phyloP scores from a whole-genome alignment of 2,888 invertebrate species.

The Watsonalla binaria region DNA sequence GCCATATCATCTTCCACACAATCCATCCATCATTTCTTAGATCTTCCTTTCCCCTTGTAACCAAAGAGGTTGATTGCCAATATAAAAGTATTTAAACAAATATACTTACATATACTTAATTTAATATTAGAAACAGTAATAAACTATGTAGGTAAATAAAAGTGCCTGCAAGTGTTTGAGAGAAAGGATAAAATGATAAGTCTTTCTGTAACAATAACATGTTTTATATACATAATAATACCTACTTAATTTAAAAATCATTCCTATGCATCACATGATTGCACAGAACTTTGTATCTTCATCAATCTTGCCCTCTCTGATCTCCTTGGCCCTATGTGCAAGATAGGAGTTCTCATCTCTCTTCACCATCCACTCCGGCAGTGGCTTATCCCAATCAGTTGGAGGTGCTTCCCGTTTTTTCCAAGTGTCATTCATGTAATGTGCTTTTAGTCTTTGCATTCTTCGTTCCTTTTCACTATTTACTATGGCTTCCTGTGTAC shows the following conservation, averaged over 20 bases:
- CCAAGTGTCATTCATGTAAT: conserved; percentile 89
- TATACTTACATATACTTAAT: no score
- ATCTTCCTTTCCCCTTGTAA: no score
- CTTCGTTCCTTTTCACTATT: conserved; percentile 84
- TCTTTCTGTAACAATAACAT: conserved; percentile 5
- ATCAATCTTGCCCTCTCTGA: conserved; percentile 58
- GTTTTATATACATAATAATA: conserved; percentile 17
- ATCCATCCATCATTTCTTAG: no score
- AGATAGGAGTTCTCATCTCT: conserved; percentile 83
- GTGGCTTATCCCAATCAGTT: conserved; percentile 87
- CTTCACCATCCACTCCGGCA: conserved; percentile 87
- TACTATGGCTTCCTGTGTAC: conserved; percentile 80
- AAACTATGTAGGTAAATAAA: no score
- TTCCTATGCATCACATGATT: conserved; percentile 48
- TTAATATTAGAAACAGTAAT: no score
- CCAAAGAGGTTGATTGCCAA: no score
- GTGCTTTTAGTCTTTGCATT: conserved; percentile 80
- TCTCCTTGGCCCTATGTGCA: conserved; percentile 80
- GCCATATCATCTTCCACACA: no score
- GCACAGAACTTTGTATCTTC: conserved; percentile 43
- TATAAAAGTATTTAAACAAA: no score
- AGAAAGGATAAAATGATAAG: neutral
- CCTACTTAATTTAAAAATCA: conserved; percentile 13
- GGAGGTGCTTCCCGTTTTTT: conserved; percentile 86
- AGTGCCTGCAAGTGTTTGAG: no score